Evolutionary conservation across 1,140 invertebrate genomes (phyloP).

Genomic region (Macrobrachium rosenbergii): DNA sequence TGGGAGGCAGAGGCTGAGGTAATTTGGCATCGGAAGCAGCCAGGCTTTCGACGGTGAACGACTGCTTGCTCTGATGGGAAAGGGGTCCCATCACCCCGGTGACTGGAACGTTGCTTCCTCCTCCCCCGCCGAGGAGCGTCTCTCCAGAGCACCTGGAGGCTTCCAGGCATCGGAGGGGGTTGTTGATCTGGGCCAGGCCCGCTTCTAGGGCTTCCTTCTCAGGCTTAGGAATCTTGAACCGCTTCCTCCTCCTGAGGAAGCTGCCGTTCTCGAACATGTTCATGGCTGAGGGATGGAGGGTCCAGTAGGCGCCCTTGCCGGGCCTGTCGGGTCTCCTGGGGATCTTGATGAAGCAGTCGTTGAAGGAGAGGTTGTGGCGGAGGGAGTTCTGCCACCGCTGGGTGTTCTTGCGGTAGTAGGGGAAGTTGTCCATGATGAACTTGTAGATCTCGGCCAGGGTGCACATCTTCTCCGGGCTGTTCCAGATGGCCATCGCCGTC

Average conservation of each 20-base stretch:
- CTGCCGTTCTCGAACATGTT: conserved; percentile 61
- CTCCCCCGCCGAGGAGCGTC: conserved; percentile 28
- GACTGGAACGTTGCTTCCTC: conserved; percentile 21
- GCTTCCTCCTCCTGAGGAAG: conserved; percentile 53
- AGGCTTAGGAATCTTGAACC: conserved; percentile 76
- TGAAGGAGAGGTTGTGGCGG: conserved; percentile 90
- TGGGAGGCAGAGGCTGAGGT: conserved; percentile 38
- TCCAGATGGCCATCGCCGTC: conserved; percentile 97
- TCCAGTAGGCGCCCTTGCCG: conserved; percentile 95
- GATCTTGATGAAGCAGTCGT: conserved; percentile 73
- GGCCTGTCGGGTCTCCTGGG: conserved; percentile 90
- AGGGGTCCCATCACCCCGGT: conserved; percentile 5
- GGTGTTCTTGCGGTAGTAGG: conserved; percentile 91
- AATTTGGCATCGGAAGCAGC: conserved; percentile 64
- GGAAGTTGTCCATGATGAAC: conserved; percentile 92
- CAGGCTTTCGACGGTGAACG: conserved; percentile 64
- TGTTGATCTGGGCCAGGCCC: conserved; percentile 73
- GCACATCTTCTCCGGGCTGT: conserved; percentile 93
- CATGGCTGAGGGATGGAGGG: conserved; percentile 76
- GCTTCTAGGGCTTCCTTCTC: conserved; percentile 80
- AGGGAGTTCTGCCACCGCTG: conserved; percentile 90
- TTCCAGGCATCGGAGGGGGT: conserved; percentile 48
- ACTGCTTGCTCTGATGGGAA: conserved; percentile 33
- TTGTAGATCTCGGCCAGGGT: conserved; percentile 94
- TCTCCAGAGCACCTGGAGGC: conserved; percentile 43